Base-by-base conservation (phyloP, 2,113 vertebrate genomes). In the Hyla sarda region DNA sequence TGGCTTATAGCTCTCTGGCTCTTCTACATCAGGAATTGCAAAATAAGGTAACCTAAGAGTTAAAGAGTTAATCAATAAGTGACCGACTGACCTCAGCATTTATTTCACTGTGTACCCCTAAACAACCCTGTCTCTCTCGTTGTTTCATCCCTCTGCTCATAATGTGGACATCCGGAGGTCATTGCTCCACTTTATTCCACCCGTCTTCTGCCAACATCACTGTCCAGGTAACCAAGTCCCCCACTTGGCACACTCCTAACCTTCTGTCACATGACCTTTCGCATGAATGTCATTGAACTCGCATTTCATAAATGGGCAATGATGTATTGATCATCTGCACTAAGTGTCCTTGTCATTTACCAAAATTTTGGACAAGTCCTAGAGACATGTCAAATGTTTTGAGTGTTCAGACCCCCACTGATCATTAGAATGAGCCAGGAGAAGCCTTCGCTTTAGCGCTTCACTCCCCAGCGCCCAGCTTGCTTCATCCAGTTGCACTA, bases 161-260 rank as follows among this genome's bases (percentile, higher is more conserved):
- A 32, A 14, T 50, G 17, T 28, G 41, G 45, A 67, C 80, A 69
- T 32, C 8, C 25, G 30, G 41, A 50, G 80, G 62, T 82, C 62
- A 82, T 45, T 52, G 62, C 80, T 69, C 80, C 11, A 14, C 34
- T 71, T 50, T 23, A 69, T 48, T 69, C 17, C 60, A 60, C 54
- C 34, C 30, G 1, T 50, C 6, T 14, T 12, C 48, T 77, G 74
- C 48, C 74, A 77, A 41, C 77, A 73, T 41, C 23, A 23, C 16
- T 17, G 11, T 45, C 69, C 69, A 45, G 0, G 7, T 23, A 73
- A 41, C 19, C 37, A 34, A 34, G 32, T 19, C 7, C 16, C 34
- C 37, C 16, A 37, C 30, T 9, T 37, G 30, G 67, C 56, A n/a
- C 56, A 5, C 8, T 10, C 56, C 2, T 2, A n/a, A 23, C 56